Base-by-base conservation (phyloP, 1,140 invertebrate genomes). In the Muscidifurax raptorellus region DNA sequence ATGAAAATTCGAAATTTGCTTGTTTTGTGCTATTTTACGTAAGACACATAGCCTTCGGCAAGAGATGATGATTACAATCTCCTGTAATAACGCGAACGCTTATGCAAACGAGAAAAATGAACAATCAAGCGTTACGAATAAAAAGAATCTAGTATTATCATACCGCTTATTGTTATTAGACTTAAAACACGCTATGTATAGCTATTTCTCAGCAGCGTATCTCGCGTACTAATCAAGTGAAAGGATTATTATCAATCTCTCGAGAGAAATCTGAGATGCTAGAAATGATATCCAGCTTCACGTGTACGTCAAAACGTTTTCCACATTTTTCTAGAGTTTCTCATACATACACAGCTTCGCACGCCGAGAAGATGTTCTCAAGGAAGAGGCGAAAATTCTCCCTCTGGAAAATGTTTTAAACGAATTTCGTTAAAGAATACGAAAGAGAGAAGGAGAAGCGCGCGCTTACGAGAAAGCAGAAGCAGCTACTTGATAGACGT, bases 401-500 rank as follows among this genome's bases (percentile, higher is more conserved):
- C 27, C 2, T 0, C 7, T 27, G 15, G 30, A 75, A 40, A 75
- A 69, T 47, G 15, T 2, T 18, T 44, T 66, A 66, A 64, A 66
- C 59, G 47, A 40, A 59, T 82, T 71, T 36, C 28, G 18, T 82
- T 52, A 59, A 64, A 75, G 28, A 81, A 81, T 30, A 30, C 27
- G 32, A 84, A 59, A 52, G 75, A 85, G 67, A 85, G 76, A 85
- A 76, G 40, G 40, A 36, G 66, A 66, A 12, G 2, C 22, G 3
- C 64, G n/a, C 22, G 18, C 9, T 40, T n/a, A n/a, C 44, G 13
- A 81, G 82, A 40, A 30, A 32, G 85, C 71, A 87, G 52, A 15
- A 69, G 27, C 25, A 52, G 75, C 36, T 7, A 59, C 40, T 79
- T 84, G 82, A 83, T 78, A 64, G 82, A 84, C 82, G 47, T 27